Evolutionary conservation across 2,888 invertebrate species (phyloP).

Genomic region (Xestia rhomboidea): DNA sequence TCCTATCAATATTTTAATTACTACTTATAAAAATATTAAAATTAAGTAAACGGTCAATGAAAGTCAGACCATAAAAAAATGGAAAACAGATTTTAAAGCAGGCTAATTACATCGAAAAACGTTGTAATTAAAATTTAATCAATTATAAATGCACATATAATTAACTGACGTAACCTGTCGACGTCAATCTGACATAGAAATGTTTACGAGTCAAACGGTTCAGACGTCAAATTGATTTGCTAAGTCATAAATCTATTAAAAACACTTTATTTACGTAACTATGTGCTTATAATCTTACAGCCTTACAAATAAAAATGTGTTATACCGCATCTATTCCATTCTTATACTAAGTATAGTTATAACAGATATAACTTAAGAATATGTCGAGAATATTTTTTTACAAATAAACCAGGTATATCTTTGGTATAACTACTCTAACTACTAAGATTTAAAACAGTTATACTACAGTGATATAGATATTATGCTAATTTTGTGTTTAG

Average conservation of each 20-base stretch:
- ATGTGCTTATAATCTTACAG: constrained; percentile 9
- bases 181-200: constrained; percentile 30
- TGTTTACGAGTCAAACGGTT: constrained; percentile 21
- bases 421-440: too few relatives aligned
- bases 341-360: too few relatives aligned
- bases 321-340: too few relatives aligned
- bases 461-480: constrained; percentile 19
- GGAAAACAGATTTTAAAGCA: constrained; percentile 35
- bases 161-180: constrained; percentile 48
- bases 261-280: constrained; percentile 25
- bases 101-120: constrained; percentile 43
- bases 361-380: too few relatives aligned
- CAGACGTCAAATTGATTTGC: constrained; percentile 31
- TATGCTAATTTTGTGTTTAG: constrained; percentile 31
- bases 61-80: constrained; percentile 38
- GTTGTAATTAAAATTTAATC: constrained; percentile 44
- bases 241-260: constrained; percentile 23
- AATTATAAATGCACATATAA: constrained; percentile 49
- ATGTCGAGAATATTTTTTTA: too few relatives aligned
- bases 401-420: too few relatives aligned
- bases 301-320: too few relatives aligned
- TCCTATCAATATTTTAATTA: constrained; percentile 10
- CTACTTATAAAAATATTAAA: constrained; percentile 38
- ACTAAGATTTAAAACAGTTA: not conserved
- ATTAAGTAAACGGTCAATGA: constrained; percentile 37